Base-by-base conservation (phyloP, 35 echinoderm and acorn worm species). In the Heliocidaris tuberculata region DNA sequence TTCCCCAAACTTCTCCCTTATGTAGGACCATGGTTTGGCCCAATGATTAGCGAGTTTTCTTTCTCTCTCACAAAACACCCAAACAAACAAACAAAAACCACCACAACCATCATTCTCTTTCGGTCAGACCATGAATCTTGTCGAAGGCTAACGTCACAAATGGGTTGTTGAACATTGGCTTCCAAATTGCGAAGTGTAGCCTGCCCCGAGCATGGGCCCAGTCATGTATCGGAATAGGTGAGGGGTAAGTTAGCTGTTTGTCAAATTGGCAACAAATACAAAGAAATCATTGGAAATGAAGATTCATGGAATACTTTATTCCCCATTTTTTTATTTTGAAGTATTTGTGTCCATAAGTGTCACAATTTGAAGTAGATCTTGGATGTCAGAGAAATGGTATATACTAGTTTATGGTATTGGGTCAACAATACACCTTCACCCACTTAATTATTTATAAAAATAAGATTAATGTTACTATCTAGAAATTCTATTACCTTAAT, bases 81-180 rank as follows among this genome's bases (percentile, higher is more conserved):
- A 89, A 89, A 32, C 87, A 89, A 32, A 89, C 87, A 32, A 56
- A 56, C 65, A 21, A n/a, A 78, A 78, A 78, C 65, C 65, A 78
- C 65, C 65, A 78, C 65, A 78, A 42, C 19, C 65, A 24, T 78
- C 87, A 89, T 89, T 89, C 32, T 89, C 87, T 89, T 48, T 89
- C 87, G 87, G 87, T 48, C 87, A 89, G 87, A 89, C 31, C 87
- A 47, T 48, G 47, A 89, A 89, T 89, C 87, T 89, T 35, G 87
- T 48, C 87, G 31, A 48, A 89, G 87, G 87, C 87, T 89, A 47
- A 89, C 87, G 87, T 89, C 31, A 32, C 31, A 32, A 47, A 89
- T 89, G 87, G 87, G 87, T 48, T 48, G 87, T 89, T 15, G 47
- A 42, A 42, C 24, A 30, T 87, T 11, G 17, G 29, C 19, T 12